phyloP scores from a whole-genome alignment of 2,797 vertebrate species.

The Lepus oiostolus region DNA sequence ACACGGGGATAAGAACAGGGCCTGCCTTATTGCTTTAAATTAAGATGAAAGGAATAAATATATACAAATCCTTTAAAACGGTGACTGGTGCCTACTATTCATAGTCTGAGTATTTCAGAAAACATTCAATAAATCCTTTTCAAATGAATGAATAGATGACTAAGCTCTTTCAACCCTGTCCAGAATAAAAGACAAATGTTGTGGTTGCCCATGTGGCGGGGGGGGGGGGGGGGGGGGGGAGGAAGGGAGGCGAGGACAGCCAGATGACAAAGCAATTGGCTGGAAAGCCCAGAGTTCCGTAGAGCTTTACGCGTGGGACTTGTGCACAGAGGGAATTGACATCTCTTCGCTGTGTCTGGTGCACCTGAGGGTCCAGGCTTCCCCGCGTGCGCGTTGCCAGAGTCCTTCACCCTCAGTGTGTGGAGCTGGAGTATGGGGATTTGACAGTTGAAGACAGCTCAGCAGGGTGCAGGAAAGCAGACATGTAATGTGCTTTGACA shows the following conservation, averaged over 20 bases:
- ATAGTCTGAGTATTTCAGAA: conserved; percentile 45
- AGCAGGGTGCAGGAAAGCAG: conserved; percentile 69
- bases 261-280: conserved; percentile 61
- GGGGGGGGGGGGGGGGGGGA: neutral
- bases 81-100: neutral
- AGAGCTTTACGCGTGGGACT: conserved; percentile 36
- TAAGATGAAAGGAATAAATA: conserved; percentile 13
- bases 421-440: conserved; percentile 80
- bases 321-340: conserved; percentile 30
- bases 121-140: conserved; percentile 54
- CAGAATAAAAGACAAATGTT: conserved; percentile 67
- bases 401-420: conserved; percentile 80
- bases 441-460: conserved; percentile 83
- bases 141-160: conserved; percentile 64
- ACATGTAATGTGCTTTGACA: conserved; percentile 82
- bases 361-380: conserved; percentile 60
- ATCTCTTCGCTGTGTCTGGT: conserved; percentile 63
- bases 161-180: conserved; percentile 38
- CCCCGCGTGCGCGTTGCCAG: conserved; percentile 56
- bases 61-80: conserved; percentile 3
- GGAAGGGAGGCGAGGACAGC: neutral
- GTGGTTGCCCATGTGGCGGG: conserved; percentile 42
- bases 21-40: neutral
- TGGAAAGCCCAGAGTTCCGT: conserved; percentile 18
- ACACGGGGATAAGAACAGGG: neutral